Percentiles rank a stretch among this genome's conserved stretches.
Evolutionary conservation across 2,797 vertebrate species (phyloP).

Genomic region (Pangasius sanitwongsei): DNA sequence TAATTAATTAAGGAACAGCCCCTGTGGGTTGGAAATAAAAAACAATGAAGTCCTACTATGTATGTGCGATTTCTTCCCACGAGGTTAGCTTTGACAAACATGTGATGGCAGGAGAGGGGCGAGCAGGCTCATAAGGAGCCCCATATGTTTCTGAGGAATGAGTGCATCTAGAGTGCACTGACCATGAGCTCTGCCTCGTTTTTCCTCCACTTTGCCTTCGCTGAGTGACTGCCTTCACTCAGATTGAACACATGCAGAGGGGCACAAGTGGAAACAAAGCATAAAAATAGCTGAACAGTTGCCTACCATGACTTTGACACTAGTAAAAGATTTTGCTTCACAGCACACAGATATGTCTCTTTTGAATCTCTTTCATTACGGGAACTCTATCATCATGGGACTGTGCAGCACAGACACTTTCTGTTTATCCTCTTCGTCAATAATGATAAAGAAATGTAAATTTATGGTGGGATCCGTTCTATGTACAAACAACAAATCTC

Average conservation of each 20-base stretch:
- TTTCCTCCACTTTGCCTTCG: slow-evolving; percentile 48
- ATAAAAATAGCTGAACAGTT: slow-evolving; percentile 67
- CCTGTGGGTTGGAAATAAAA: slow-evolving; percentile 40
- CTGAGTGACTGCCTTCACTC: slow-evolving; percentile 67
- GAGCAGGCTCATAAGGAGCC: slow-evolving; percentile 50
- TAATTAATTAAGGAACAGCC: slow-evolving; percentile 45
- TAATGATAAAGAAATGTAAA: slow-evolving; percentile 34
- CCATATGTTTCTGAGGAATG: slow-evolving; percentile 66
- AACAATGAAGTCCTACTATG: slow-evolving; percentile 26
- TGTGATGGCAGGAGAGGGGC: slow-evolving; percentile 40
- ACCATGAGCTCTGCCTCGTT: slow-evolving; percentile 59
- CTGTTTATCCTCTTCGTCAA: slow-evolving; percentile 33
- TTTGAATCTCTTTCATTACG: slow-evolving; percentile 19
- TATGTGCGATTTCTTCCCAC: slow-evolving; percentile 19
- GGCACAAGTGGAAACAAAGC: slow-evolving; percentile 58
- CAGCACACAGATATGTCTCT: slow-evolving; percentile 26
- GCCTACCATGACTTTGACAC: slow-evolving; percentile 58
- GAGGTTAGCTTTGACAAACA: slow-evolving; percentile 23
- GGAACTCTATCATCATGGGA: not conserved
- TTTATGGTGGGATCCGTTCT: slow-evolving; percentile 15
- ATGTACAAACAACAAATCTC: slow-evolving; percentile 19
- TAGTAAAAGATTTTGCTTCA: slow-evolving; percentile 32
- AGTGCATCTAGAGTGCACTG: slow-evolving; percentile 62
- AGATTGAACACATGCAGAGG: slow-evolving; percentile 67
- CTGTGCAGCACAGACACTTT: not conserved